Conservation (phyloP, 2,113 vertebrate genomes). For the Solea senegalensis region DNA sequence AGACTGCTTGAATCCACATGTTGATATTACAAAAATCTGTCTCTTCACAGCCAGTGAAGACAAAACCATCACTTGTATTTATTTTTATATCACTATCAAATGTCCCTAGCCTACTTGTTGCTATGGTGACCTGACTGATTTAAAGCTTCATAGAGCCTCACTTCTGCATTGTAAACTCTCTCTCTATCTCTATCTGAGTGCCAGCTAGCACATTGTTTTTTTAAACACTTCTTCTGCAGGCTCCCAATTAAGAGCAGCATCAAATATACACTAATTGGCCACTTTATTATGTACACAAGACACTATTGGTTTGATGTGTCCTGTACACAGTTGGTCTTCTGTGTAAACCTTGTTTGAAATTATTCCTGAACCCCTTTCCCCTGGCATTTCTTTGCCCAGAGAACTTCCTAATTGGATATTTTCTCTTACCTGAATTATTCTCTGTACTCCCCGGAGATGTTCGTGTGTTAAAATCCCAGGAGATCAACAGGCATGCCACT, state of each 20-base stretch:
- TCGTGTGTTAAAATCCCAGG: too few relatives aligned
- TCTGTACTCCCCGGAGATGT: too few relatives aligned
- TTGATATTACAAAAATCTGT: not conserved
- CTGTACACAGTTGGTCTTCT: too few relatives aligned
- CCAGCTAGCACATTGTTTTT: slow-evolving; percentile 33
- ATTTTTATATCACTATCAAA: slow-evolving; percentile 59
- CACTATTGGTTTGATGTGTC: too few relatives aligned
- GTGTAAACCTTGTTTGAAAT: too few relatives aligned
- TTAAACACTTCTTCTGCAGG: slow-evolving; percentile 16
- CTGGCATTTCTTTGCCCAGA: too few relatives aligned
- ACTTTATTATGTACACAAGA: too few relatives aligned
- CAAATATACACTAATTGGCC: too few relatives aligned
- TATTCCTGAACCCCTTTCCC: too few relatives aligned
- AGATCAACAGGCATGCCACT: too few relatives aligned
- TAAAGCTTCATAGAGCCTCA: slow-evolving; percentile 67
- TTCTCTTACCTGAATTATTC: too few relatives aligned
- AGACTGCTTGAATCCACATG: not conserved
- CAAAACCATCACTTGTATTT: slow-evolving; percentile 55
- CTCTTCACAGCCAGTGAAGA: slow-evolving; percentile 24
- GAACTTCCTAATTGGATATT: too few relatives aligned
- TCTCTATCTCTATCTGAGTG: slow-evolving; percentile 24
- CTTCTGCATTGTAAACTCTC: slow-evolving; percentile 65
- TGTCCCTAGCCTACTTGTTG: slow-evolving; percentile 73
- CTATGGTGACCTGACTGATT: slow-evolving; percentile 79
- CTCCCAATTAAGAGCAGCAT: not conserved